Percentiles rank a stretch among this genome's conserved stretches.
These are phyloP conservation scores for Rotaria macrura DNA, from an alignment of 2,888 invertebrate genomes.

Conservation along the genomic window DNA sequence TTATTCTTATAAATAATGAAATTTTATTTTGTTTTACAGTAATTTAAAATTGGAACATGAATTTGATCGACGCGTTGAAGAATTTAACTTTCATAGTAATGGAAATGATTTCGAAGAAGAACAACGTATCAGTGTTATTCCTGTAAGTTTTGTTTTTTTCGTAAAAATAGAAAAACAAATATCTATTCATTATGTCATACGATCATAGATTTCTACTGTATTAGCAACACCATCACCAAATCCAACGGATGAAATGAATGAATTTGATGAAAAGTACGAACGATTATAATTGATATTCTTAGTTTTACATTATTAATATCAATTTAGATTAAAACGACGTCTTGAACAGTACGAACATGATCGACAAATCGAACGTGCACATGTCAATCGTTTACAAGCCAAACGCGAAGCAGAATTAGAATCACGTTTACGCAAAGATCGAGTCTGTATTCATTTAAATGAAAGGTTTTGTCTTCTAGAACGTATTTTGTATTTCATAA, in stretches of 20 bases:
- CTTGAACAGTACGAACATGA: conserved; percentile 16
- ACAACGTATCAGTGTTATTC: neutral
- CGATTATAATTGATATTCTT: neutral
- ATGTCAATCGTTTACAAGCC: neutral
- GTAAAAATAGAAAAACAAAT: neutral
- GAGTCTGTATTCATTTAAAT: neutral
- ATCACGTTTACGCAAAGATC: neutral
- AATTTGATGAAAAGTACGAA: conserved; percentile 23
- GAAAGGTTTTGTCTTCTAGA: neutral
- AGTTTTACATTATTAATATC: neutral
- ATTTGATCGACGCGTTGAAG: conserved; percentile 19
- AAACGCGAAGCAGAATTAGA: neutral
- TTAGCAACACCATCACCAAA: neutral
- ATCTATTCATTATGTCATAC: neutral
- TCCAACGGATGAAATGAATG: neutral
- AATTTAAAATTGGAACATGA: conserved; percentile 18
- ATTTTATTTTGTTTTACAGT: neutral
- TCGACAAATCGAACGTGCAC: neutral
- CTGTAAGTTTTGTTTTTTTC: too few relatives aligned
- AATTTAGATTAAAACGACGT: conserved; percentile 7
- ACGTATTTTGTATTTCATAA: neutral
- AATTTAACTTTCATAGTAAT: neutral
- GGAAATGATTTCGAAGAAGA: neutral
- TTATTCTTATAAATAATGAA: neutral
- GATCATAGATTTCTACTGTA: neutral